These are phyloP conservation scores for Anastatus disparis DNA, from an alignment of 1,140 invertebrate genomes.

Conservation along the genomic window DNA sequence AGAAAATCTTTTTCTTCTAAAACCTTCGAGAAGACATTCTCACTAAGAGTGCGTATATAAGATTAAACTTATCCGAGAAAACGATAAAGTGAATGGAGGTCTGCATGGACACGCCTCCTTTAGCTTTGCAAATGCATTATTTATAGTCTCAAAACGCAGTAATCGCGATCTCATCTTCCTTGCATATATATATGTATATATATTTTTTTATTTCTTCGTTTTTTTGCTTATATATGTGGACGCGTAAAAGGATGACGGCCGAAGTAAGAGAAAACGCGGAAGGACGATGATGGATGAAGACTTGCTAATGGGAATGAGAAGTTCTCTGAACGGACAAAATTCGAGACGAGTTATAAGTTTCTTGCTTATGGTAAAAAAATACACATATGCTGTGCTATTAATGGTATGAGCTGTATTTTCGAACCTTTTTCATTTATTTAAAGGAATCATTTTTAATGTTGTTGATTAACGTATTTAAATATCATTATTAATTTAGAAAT, in stretches of 20 bases:
- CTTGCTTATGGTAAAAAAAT: too few relatives aligned
- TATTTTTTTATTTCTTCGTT: background rate
- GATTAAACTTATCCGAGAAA: constrained; percentile 1
- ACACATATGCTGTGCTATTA: too few relatives aligned
- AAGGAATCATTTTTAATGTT: too few relatives aligned
- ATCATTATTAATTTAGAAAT: too few relatives aligned
- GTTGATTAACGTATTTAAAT: too few relatives aligned
- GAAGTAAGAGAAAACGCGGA: background rate
- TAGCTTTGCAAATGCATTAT: constrained; percentile 8
- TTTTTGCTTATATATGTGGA: background rate
- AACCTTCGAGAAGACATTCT: too few relatives aligned
- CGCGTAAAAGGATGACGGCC: too few relatives aligned
- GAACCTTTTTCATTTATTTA: too few relatives aligned
- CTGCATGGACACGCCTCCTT: background rate
- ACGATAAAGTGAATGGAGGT: background rate
- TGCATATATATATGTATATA: background rate
- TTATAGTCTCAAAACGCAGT: constrained; percentile 3
- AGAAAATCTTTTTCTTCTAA: too few relatives aligned
- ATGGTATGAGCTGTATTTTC: too few relatives aligned
- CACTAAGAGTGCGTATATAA: too few relatives aligned
- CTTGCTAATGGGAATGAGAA: background rate
- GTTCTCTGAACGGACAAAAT: background rate
- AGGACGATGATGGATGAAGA: constrained; percentile 15
- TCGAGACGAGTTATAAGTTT: too few relatives aligned
- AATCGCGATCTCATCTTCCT: background rate